Percentiles rank a stretch among this genome's conserved stretches.
These are phyloP conservation scores for Arenaria interpres DNA, from an alignment of 2,113 vertebrate genomes.

Conservation along the genomic window DNA sequence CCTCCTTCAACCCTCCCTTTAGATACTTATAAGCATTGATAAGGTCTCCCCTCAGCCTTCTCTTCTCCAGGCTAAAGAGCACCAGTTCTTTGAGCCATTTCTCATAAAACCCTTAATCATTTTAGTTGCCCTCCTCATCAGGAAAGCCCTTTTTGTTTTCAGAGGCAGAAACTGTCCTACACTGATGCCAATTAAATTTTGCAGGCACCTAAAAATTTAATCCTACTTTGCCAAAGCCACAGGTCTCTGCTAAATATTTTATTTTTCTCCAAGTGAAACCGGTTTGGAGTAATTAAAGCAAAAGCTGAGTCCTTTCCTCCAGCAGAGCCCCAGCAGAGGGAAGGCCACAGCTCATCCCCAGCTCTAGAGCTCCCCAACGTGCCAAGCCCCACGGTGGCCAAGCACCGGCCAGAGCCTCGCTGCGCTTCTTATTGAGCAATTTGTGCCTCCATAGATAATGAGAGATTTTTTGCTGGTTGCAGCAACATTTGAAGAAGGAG, in stretches of 20 bases:
- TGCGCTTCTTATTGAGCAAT: background rate
- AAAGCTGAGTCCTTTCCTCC: background rate
- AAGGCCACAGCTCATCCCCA: background rate
- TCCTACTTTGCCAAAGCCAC: slow-evolving; percentile 68
- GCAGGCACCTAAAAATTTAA: slow-evolving; percentile 63
- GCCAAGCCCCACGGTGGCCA: too few relatives aligned
- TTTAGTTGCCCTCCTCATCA: background rate
- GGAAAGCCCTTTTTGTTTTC: slow-evolving; percentile 40
- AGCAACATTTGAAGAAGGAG: background rate
- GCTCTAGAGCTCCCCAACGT: accelerated
- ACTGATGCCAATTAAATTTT: slow-evolving; percentile 71
- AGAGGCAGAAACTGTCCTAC: slow-evolving; percentile 42
- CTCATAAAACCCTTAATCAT: too few relatives aligned
- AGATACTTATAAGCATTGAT: too few relatives aligned
- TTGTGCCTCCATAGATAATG: background rate
- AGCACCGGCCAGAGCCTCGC: background rate
- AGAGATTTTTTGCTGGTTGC: background rate
- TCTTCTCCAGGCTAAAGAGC: too few relatives aligned
- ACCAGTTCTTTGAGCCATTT: too few relatives aligned
- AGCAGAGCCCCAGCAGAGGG: background rate
- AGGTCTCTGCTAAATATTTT: slow-evolving; percentile 73
- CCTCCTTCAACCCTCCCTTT: too few relatives aligned
- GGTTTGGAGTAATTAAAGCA: slow-evolving; percentile 27
- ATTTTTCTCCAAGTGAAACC: slow-evolving; percentile 49
- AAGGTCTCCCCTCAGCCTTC: too few relatives aligned